phyloP scores from a whole-genome alignment of 1,140 invertebrate genomes.

The Oedothorax gibbosus region DNA sequence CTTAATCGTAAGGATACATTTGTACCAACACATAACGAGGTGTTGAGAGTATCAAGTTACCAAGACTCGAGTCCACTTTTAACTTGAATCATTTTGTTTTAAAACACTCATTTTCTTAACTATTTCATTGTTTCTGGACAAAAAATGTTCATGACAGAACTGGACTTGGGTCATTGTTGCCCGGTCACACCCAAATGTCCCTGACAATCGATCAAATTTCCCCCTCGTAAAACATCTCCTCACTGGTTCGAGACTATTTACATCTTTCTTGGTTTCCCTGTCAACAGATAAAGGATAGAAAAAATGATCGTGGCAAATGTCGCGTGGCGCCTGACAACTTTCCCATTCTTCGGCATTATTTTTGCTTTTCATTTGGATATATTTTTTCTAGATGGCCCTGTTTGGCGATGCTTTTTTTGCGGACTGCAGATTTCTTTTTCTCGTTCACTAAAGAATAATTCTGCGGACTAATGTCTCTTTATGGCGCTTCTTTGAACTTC shows the following conservation, averaged over 20 bases:
- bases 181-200: no score
- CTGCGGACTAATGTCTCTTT: not conserved
- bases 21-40: no score
- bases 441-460: not conserved
- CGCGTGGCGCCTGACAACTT: conserved; percentile 17
- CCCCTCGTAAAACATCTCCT: not conserved
- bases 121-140: no score
- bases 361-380: not conserved
- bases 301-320: conserved; percentile 21
- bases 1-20: no score
- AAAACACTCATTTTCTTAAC: no score
- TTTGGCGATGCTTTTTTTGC: not conserved
- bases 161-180: no score
- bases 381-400: not conserved
- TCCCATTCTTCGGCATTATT: conserved; percentile 4
- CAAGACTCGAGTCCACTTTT: no score
- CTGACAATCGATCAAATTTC: no score
- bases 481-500: not conserved
- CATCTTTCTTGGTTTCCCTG: not conserved
- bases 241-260: not conserved
- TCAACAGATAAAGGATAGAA: not conserved
- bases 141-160: no score
- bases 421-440: not conserved
- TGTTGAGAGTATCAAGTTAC: no score
- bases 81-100: no score